Base-by-base conservation (phyloP, 2,888 invertebrate species). In the Sisyra nigra region DNA sequence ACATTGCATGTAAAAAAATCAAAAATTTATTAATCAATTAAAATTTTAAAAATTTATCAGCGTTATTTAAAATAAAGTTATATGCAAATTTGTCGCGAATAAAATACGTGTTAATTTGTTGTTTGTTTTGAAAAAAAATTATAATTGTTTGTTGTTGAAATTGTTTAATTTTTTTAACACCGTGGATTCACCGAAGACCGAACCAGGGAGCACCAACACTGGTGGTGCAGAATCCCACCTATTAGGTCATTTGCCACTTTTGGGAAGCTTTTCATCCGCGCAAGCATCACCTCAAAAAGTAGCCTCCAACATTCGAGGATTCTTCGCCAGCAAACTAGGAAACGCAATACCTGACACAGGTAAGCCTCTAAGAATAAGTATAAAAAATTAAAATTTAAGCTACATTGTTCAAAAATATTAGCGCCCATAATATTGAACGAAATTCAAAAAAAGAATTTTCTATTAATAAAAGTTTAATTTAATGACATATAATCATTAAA, bases 341-440 rank as follows among this genome's bases (percentile, higher is more conserved):
- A 71, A 74, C 58, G 68, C 76, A 60, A 71, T 77, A 65, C 71
- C 76, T 57, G 80, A 81, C 57, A 75, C 80, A 76, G 81, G 81
- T 81, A 54, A 69, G 73, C 49, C 18, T 11, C 24, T 5, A 24
- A 24, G 7, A 24, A 5, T 24, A 24, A 24, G 24, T 24, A 5
- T 24, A 24, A 24, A 24, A 5, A 24, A 24, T 24, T 24, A n/a
- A n/a, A n/a, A 5, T 24, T 24, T 24, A 24, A 24, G 24, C n/a
- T n/a, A n/a, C n/a, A n/a, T n/a, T n/a, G n/a, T n/a, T n/a, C n/a
- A n/a, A n/a, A n/a, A n/a, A n/a, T n/a, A n/a, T n/a, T n/a, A n/a
- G n/a, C n/a, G n/a, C n/a, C n/a, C n/a, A n/a, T n/a, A n/a, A n/a
- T n/a, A n/a, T n/a, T n/a, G n/a, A n/a, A n/a, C n/a, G n/a, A n/a